These are phyloP conservation scores for Epirrita christyi DNA, from an alignment of 2,888 invertebrate genomes.

Conservation along the genomic window DNA sequence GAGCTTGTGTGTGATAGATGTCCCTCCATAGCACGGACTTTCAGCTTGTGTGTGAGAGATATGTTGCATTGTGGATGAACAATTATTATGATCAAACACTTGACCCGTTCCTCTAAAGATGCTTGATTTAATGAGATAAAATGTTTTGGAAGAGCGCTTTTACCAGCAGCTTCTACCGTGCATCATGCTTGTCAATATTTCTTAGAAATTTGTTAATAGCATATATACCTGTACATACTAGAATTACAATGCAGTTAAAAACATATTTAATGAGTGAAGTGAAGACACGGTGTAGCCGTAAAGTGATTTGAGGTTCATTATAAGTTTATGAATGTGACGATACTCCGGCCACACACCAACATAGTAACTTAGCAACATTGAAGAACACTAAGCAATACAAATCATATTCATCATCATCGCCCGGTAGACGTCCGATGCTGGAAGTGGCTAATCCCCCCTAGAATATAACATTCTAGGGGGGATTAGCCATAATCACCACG, in stretches of 20 bases:
- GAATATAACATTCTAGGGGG: too few species aligned
- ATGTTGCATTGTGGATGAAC: too few species aligned
- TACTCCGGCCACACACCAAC: background rate
- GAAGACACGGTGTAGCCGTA: conserved; percentile 1
- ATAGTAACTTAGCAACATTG: background rate
- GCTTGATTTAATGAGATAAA: background rate
- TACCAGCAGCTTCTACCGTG: background rate
- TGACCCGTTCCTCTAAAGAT: too few species aligned
- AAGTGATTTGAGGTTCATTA: background rate
- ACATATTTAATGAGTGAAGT: conserved; percentile 3
- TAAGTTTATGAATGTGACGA: background rate
- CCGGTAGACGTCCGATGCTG: too few species aligned
- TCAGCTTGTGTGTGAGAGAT: too few species aligned
- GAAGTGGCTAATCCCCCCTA: too few species aligned
- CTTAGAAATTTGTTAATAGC: background rate
- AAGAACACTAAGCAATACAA: too few species aligned
- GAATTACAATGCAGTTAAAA: background rate
- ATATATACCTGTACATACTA: background rate
- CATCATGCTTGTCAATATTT: background rate
- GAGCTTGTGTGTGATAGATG: too few species aligned
- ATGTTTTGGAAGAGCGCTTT: background rate
- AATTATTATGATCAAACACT: too few species aligned
- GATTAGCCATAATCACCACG: too few species aligned
- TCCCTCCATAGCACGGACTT: too few species aligned
- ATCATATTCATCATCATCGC: too few species aligned